These are phyloP conservation scores for Stenichneumon culpator DNA, from an alignment of 2,888 invertebrate species.

Conservation along the genomic window DNA sequence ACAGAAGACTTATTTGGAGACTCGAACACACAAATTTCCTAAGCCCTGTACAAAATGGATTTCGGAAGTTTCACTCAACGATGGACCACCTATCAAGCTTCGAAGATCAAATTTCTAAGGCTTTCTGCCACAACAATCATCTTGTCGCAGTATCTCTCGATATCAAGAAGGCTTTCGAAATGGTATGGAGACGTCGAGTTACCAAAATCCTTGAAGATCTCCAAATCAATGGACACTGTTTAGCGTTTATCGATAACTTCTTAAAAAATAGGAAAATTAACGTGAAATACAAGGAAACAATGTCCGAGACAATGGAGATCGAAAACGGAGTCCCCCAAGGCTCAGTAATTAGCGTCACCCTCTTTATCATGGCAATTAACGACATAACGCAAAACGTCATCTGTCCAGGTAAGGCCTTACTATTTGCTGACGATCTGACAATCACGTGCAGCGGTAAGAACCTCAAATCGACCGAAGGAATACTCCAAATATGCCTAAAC, in stretches of 20 bases:
- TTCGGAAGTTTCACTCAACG: not conserved
- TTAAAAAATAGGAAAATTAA: slow-evolving; percentile 9
- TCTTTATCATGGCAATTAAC: slow-evolving; percentile 45
- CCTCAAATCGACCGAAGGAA: not conserved
- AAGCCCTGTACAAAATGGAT: not conserved
- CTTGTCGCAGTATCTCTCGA: not conserved
- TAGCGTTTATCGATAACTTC: slow-evolving; percentile 23
- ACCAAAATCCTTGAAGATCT: not conserved
- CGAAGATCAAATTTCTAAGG: not conserved
- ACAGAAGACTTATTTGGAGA: slow-evolving; percentile 6
- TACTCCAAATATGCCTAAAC: slow-evolving; percentile 39
- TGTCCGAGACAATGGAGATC: slow-evolving; percentile 8
- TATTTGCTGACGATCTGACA: slow-evolving; percentile 50
- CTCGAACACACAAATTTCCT: not conserved
- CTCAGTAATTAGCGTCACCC: slow-evolving; percentile 39
- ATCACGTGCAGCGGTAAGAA: slow-evolving; percentile 38
- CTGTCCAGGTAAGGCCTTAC: not conserved
- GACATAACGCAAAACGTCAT: not conserved
- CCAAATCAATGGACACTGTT: not conserved
- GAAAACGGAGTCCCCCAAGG: slow-evolving; percentile 22
- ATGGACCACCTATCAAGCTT: slow-evolving; percentile 1
- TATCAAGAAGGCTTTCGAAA: not conserved
- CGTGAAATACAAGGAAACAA: slow-evolving; percentile 28
- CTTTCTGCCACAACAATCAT: not conserved
- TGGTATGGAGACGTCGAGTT: not conserved